These are phyloP conservation scores for Cetoscarus ocellatus DNA, from an alignment of 2,797 vertebrate genomes.

Conservation along the genomic window DNA sequence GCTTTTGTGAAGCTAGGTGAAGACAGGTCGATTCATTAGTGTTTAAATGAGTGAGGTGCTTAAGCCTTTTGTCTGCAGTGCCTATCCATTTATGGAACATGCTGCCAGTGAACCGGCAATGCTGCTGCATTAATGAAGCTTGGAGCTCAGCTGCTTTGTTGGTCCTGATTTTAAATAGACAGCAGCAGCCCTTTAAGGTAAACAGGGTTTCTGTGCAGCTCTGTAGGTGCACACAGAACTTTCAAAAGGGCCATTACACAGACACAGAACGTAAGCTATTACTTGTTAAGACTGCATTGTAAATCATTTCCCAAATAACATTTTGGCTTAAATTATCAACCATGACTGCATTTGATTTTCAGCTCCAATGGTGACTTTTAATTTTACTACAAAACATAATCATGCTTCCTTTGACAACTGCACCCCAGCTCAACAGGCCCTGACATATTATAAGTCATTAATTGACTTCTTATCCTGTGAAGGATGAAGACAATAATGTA, in stretches of 20 bases:
- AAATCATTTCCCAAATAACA: constrained; percentile 47
- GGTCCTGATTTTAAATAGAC: constrained; percentile 49
- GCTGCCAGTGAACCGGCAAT: constrained; percentile 40
- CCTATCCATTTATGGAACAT: constrained; percentile 63
- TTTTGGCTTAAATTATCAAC: constrained; percentile 11
- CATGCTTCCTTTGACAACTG: constrained; percentile 7
- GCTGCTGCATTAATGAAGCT: constrained; percentile 63
- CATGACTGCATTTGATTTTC: constrained; percentile 23
- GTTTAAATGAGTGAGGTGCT: constrained; percentile 70
- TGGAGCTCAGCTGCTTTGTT: constrained; percentile 58
- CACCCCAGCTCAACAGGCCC: neutral
- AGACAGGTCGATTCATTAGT: constrained; percentile 76
- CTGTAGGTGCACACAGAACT: constrained; percentile 12
- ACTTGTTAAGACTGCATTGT: constrained; percentile 7
- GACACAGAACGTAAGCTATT: constrained; percentile 7
- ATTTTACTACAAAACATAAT: constrained; percentile 30
- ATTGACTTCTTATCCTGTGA: neutral
- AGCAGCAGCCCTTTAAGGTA: constrained; percentile 34
- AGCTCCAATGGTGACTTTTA: constrained; percentile 21
- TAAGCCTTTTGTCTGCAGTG: constrained; percentile 71
- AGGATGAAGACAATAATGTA: constrained; percentile 5
- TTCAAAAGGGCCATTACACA: constrained; percentile 4
- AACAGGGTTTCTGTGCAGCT: constrained; percentile 35
- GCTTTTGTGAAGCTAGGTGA: constrained; percentile 61
- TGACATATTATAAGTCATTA: constrained; percentile 20